phyloP scores from a whole-genome alignment of 2,888 invertebrate genomes.

The Ryuthela nishihirai region DNA sequence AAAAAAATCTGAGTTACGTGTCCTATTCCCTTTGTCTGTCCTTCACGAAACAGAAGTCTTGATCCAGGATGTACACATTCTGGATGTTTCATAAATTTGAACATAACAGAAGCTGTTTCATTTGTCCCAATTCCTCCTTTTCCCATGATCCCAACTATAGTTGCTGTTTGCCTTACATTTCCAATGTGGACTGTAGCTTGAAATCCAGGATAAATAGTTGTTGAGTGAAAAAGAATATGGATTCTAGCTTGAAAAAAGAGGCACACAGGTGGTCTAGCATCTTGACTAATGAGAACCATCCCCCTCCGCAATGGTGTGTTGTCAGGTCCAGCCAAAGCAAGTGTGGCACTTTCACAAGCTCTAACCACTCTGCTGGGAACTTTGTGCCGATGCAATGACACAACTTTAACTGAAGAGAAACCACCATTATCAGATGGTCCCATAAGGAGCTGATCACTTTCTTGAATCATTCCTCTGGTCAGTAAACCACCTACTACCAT shows the following conservation, averaged over 20 bases:
- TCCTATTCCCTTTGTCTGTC: slow-evolving; percentile 79
- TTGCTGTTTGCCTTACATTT: slow-evolving; percentile 92
- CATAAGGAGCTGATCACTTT: slow-evolving; percentile 61
- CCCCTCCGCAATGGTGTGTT: slow-evolving; percentile 60
- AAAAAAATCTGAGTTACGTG: slow-evolving; percentile 57
- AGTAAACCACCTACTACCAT: slow-evolving; percentile 81
- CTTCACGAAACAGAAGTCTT: slow-evolving; percentile 77
- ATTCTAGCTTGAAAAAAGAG: slow-evolving; percentile 71
- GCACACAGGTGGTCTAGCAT: slow-evolving; percentile 52
- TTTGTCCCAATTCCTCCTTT: slow-evolving; percentile 69
- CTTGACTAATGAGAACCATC: slow-evolving; percentile 70
- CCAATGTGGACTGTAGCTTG: slow-evolving; percentile 90
- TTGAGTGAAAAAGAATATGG: slow-evolving; percentile 81
- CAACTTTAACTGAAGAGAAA: slow-evolving; percentile 71
- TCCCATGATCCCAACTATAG: slow-evolving; percentile 69
- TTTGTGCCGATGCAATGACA: slow-evolving; percentile 86
- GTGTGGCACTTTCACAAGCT: slow-evolving; percentile 77
- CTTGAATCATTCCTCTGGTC: slow-evolving; percentile 76
- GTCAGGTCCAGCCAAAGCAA: slow-evolving; percentile 60
- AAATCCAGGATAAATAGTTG: slow-evolving; percentile 66
- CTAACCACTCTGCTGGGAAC: slow-evolving; percentile 82
- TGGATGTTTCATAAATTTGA: slow-evolving; percentile 82
- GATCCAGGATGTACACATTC: slow-evolving; percentile 78
- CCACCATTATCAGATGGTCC: slow-evolving; percentile 51
- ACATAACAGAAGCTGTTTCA: slow-evolving; percentile 78